Evolutionary conservation across 2,888 invertebrate genomes (phyloP).

Genomic region (Lysandra bellargus): DNA sequence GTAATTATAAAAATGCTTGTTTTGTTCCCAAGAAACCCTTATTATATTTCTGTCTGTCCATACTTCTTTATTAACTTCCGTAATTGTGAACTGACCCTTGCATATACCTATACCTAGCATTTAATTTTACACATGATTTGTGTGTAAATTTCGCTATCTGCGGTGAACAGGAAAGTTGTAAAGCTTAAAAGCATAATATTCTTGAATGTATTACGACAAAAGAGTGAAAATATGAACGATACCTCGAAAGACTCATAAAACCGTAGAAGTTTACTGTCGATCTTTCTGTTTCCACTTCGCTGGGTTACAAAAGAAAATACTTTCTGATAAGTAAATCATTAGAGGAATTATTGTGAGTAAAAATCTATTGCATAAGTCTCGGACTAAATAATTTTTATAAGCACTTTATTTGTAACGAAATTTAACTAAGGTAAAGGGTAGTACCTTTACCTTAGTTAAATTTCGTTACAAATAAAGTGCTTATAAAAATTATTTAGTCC

Average conservation of each 20-base stretch:
- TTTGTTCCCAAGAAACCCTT: no score
- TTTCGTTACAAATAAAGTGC: background rate
- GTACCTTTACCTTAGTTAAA: no score
- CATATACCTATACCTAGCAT: no score
- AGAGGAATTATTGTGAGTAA: background rate
- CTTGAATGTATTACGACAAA: background rate
- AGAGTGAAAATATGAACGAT: background rate
- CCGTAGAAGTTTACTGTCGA: slow-evolving; percentile 1
- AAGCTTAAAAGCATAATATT: background rate
- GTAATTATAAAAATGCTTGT: no score
- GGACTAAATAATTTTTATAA: background rate
- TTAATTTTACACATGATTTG: no score
- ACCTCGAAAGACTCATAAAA: background rate
- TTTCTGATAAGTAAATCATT: slow-evolving; percentile 1
- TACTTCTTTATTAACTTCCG: background rate
- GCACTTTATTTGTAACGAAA: background rate
- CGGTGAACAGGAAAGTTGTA: background rate
- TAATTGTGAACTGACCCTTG: background rate
- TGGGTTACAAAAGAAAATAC: slow-evolving; percentile 3
- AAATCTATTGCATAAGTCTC: background rate
- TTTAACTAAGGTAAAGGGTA: no score
- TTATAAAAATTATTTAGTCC: background rate
- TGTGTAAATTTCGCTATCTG: no score
- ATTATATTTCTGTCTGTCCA: background rate
- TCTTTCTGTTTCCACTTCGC: slow-evolving; percentile 4